phyloP scores from a whole-genome alignment of 2,797 vertebrate genomes.

The Babyrousa celebensis region DNA sequence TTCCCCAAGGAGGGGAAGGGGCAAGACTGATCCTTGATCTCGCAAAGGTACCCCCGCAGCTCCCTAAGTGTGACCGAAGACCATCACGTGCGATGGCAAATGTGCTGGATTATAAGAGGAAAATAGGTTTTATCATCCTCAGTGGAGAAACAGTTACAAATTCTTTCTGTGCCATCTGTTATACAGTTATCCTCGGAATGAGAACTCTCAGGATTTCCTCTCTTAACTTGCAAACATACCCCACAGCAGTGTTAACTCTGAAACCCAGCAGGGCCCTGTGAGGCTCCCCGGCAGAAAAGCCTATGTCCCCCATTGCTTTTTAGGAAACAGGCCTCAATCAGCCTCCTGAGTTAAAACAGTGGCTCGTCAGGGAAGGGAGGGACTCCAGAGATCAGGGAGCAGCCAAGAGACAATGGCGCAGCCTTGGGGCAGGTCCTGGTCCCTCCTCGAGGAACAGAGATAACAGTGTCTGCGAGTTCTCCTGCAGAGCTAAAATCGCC shows the following conservation, averaged over 20 bases:
- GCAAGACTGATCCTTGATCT: conserved; percentile 33
- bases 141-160: not conserved
- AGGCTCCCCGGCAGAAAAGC: too few species aligned
- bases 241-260: not conserved
- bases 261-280: too few species aligned
- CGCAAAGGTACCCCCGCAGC: conserved; percentile 3
- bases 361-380: too few species aligned
- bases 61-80: conserved; percentile 12
- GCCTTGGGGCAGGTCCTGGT: too few species aligned
- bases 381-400: too few species aligned
- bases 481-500: too few species aligned
- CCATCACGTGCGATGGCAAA: conserved; percentile 11
- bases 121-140: not conserved
- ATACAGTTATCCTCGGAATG: not conserved
- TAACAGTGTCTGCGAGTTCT: too few species aligned
- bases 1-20: conserved; percentile 75
- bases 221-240: not conserved
- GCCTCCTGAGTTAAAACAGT: too few species aligned
- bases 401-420: too few species aligned
- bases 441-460: too few species aligned
- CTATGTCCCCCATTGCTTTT: too few species aligned
- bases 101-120: not conserved
- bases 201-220: not conserved
- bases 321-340: too few species aligned
- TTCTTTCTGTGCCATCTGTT: not conserved